These are phyloP conservation scores for Moxostoma hubbsi DNA, from an alignment of 2,797 vertebrate genomes.

Conservation along the genomic window DNA sequence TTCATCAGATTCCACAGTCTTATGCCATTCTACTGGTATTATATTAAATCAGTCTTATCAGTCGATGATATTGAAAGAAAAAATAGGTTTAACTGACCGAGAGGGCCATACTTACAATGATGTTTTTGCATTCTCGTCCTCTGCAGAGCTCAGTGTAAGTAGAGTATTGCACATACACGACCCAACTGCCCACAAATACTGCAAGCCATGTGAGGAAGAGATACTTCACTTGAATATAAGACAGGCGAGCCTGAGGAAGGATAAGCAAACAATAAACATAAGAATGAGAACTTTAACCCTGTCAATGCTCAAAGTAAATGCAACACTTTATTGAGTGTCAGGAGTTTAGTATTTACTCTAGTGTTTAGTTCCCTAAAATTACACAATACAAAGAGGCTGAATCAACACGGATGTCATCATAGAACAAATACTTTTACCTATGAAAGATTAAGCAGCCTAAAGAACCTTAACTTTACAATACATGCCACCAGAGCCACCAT, in stretches of 20 bases:
- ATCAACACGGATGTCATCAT: not conserved
- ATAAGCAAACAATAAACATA: conserved; percentile 13
- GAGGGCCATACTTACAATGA: conserved; percentile 81
- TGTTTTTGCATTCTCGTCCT: conserved; percentile 92
- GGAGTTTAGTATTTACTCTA: not conserved
- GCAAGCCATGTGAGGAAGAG: conserved; percentile 96
- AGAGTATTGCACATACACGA: conserved; percentile 94
- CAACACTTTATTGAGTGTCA: not conserved
- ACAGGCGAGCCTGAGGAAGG: conserved; percentile 83
- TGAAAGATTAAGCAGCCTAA: not conserved
- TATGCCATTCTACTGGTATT: not conserved
- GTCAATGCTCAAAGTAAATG: not conserved
- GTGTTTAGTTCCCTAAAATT: not conserved
- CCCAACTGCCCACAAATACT: conserved; percentile 96
- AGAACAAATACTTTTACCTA: not conserved
- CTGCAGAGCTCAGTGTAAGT: conserved; percentile 95
- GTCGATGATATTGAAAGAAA: not conserved
- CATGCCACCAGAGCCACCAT: not conserved
- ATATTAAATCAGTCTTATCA: not conserved
- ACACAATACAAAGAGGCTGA: conserved; percentile 1
- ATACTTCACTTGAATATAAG: conserved; percentile 91
- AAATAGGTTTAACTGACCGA: not conserved
- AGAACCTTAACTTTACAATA: not conserved
- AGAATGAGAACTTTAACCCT: conserved; percentile 2
- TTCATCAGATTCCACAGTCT: too few relatives aligned